Evolutionary conservation across 2,888 invertebrate genomes (phyloP), one percentile per base, ranked within the genome.

Genomic region (Fissipunctia ypsillon): DNA sequence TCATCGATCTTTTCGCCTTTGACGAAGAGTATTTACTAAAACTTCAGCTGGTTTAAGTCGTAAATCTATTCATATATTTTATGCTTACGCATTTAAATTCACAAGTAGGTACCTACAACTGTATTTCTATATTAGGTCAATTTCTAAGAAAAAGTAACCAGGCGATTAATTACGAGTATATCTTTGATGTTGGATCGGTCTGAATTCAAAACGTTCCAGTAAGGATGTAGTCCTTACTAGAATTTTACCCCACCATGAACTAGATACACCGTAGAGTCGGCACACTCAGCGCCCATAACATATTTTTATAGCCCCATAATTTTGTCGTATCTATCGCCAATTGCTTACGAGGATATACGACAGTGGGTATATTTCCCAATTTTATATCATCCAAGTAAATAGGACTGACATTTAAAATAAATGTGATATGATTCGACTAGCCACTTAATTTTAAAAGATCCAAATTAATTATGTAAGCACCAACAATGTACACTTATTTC

Each of bases 251-350:
- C 14, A 35, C 25, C n/a, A n/a, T n/a, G n/a, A n/a, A n/a, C n/a
- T n/a, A n/a, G 28, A 28, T 9, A 25, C 10, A 35, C 25, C 19
- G 6, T 25, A 10, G 4, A 41, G 7, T n/a, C 56, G 1, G n/a
- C 38, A 48, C 19, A 41, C n/a, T n/a, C n/a, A n/a, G n/a, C n/a
- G n/a, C n/a, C n/a, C 31, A 54, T 14, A 19, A 10, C n/a, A 70
- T 38, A n/a, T 28, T n/a, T 31, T 70, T 71, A 45, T 56, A 14
- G 6, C n/a, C 70, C 9, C 28, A 69, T 56, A 45, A 14, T 71
- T n/a, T 41, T n/a, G 28, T 31, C 14, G 10, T 57, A 41, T 48
- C 4, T 43, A 50, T 72, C 12, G 41, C 9, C 35, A 61, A 43
- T 73, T 35, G 6, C 43, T 52, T n/a, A n/a, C 25, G 19, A 25